These are phyloP conservation scores for Gallinago solitaria DNA, from an alignment of 2,797 vertebrate species.

Conservation along the genomic window DNA sequence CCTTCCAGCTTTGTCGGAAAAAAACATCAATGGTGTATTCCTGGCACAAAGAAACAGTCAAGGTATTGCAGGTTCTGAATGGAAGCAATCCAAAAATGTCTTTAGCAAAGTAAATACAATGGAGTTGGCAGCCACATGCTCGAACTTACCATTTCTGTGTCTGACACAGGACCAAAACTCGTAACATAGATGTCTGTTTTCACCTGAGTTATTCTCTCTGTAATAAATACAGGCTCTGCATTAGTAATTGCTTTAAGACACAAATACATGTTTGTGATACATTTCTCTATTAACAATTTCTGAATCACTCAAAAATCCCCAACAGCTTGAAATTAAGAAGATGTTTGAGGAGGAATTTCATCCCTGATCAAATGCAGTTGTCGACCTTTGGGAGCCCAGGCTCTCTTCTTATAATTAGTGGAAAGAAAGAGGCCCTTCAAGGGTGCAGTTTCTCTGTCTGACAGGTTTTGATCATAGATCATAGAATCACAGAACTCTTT, in stretches of 20 bases:
- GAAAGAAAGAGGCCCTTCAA: background rate
- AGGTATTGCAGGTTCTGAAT: background rate
- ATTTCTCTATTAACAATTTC: background rate
- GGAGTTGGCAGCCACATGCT: background rate
- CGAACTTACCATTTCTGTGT: slow-evolving; percentile 94
- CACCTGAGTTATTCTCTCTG: slow-evolving; percentile 97
- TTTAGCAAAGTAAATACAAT: background rate
- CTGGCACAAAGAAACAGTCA: slow-evolving; percentile 61
- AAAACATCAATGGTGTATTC: slow-evolving; percentile 92
- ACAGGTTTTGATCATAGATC: background rate
- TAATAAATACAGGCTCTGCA: slow-evolving; percentile 40
- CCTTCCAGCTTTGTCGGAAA: slow-evolving; percentile 92
- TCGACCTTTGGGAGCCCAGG: background rate
- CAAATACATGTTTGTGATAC: background rate
- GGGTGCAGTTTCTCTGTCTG: background rate
- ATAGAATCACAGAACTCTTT: background rate
- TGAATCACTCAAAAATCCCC: background rate
- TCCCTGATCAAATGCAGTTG: background rate
- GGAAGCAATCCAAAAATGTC: background rate
- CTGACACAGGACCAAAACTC: slow-evolving; percentile 96
- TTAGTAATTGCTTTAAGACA: background rate
- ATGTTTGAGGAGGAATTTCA: background rate
- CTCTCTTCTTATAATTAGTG: background rate
- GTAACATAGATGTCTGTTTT: slow-evolving; percentile 98
- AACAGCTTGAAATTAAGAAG: background rate